A percentile compares a stretch with the other conserved stretches of the same genome.
Evolutionary conservation across 2,113 vertebrate genomes (phyloP).

Genomic region (Leptocoma aspasia): DNA sequence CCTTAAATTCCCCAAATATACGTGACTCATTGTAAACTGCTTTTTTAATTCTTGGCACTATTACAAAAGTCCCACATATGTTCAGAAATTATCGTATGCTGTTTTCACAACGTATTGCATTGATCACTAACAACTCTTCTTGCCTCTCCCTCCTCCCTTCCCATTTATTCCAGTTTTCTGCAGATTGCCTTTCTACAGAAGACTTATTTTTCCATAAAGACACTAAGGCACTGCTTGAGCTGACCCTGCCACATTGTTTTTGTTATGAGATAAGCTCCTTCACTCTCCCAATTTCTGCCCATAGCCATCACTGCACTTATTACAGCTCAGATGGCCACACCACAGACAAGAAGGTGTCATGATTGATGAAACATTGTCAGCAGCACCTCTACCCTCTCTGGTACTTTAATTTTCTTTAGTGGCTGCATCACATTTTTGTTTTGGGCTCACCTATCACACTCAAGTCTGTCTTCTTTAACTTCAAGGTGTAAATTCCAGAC

Average conservation of each 20-base stretch:
- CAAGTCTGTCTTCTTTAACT: not conserved
- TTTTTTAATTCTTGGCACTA: not conserved
- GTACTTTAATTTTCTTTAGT: not conserved
- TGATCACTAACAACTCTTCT: not conserved
- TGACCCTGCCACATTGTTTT: not conserved
- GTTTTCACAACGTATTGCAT: not conserved
- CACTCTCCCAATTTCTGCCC: rapidly evolving
- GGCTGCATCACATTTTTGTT: not conserved
- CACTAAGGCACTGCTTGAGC: not conserved
- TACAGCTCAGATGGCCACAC: not conserved
- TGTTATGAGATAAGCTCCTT: not conserved
- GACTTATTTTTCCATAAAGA: not conserved
- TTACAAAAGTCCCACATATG: not conserved
- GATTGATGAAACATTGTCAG: not conserved
- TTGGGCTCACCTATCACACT: not conserved
- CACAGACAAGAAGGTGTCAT: not conserved
- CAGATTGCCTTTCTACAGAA: not conserved
- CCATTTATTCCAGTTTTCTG: not conserved
- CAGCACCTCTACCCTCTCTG: not conserved
- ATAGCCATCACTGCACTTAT: not conserved
- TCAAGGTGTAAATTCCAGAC: not conserved
- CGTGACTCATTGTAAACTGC: not conserved
- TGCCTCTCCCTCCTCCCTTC: rapidly evolving
- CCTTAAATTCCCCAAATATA: not conserved
- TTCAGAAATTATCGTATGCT: not conserved